A percentile compares a stretch with the other conserved stretches of the same genome.
phyloP scores from a whole-genome alignment of 2,113 vertebrate genomes.

The Cyanoramphus novaezelandiae region DNA sequence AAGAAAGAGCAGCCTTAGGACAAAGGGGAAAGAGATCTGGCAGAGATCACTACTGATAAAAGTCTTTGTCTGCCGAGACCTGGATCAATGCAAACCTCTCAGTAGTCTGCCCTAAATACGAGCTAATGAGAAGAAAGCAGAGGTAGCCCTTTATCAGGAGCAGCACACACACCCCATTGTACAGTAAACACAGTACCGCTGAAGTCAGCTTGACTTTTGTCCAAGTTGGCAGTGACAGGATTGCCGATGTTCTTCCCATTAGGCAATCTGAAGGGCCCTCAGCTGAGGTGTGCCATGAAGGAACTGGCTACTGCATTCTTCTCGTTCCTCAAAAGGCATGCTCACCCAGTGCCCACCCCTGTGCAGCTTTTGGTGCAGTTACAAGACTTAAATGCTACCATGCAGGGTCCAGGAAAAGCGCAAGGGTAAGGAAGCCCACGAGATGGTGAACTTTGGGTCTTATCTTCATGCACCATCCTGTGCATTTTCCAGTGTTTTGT shows the following conservation, averaged over 20 bases:
- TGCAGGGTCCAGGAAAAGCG: neutral
- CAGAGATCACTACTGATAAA: neutral
- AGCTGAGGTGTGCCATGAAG: neutral
- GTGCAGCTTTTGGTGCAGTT: neutral
- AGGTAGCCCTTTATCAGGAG: neutral
- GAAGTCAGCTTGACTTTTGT: neutral
- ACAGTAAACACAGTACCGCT: neutral
- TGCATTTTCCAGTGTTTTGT: neutral
- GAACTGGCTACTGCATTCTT: fast-evolving
- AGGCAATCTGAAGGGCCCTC: neutral
- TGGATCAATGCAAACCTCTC: neutral
- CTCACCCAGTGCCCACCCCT: neutral
- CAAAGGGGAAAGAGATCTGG: neutral
- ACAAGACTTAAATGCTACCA: neutral
- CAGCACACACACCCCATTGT: neutral
- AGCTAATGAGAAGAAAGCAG: neutral
- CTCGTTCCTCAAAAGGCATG: neutral
- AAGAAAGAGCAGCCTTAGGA: neutral
- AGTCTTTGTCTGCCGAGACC: neutral
- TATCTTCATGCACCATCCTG: neutral
- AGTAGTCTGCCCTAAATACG: neutral
- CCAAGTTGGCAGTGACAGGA: neutral
- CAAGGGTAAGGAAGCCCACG: neutral
- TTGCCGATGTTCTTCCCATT: neutral
- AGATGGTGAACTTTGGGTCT: neutral